Base-by-base conservation (phyloP, 1,140 invertebrate species). In the Drosophila setifemur region DNA sequence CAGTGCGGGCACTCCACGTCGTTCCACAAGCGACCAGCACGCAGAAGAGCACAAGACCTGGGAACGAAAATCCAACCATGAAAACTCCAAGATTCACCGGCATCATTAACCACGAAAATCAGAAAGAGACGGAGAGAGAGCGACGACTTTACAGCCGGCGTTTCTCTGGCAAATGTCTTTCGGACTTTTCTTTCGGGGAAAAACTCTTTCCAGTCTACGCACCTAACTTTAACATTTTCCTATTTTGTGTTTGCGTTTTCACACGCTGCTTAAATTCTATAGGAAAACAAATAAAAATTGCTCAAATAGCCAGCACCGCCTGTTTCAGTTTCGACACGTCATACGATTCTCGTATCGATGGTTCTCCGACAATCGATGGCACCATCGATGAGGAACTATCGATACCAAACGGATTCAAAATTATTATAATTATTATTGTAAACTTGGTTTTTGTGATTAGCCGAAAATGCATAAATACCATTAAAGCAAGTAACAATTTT, bases 201-300 rank as follows among this genome's bases (percentile, higher is more conserved):
- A 16, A 14, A 19, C 8, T 9, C 6, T 16, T 9, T 6, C 1
- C 5, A 11, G 8, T 40, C 19, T 31, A 57, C 77, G 58, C 54
- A 89, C 86, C 74, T 60, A 79, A 43, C 53, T 79, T 89, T 8
- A 83, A 67, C 86, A 89, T 89, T 79, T 29, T 77, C 43, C 69
- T 86, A 73, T 57, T 25, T 28, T 60, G 25, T 71, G 21, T 61
- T 31, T 60, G 74, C 74, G 81, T 60, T 63, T 11, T 21, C 14
- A 58, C 71, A 69, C 75, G 75, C 75, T 21, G n/a, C 81, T 75
- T 85, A 81, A 57, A 61, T 64, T 50, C 71, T 73, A 79, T 69
- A 75, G 70, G 70, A 86, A 75, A 75, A 64, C 66, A 81, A 74
- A 70, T 69, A 35, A 66, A 64, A 61, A 66, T 29, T 37, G 35